Evolutionary conservation across 2,113 vertebrate species (phyloP).

Genomic region (Rattus rattus): DNA sequence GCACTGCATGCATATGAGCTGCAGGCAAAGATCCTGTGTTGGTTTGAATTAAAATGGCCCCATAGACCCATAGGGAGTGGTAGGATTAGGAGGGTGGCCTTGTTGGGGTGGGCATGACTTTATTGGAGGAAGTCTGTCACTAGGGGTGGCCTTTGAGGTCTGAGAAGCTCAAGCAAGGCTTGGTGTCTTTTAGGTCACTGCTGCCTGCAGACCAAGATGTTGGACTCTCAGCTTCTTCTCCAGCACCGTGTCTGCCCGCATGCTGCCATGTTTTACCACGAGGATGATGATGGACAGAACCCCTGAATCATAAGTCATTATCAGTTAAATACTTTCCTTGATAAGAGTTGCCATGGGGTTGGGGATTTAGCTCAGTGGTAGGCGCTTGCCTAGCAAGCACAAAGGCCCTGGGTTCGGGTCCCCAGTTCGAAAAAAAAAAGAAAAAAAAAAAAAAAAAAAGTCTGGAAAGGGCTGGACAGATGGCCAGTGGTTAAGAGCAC

Average conservation of each 20-base stretch:
- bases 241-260: not conserved
- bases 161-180: not conserved
- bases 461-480: too few species aligned
- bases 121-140: not conserved
- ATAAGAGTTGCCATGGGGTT: not conserved
- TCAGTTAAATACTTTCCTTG: not conserved
- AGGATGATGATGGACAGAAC: not conserved
- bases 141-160: not conserved
- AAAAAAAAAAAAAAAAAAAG: too few species aligned
- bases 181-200: not conserved
- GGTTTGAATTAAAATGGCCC: not conserved
- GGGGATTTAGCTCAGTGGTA: too few species aligned
- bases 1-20: not conserved
- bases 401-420: too few species aligned
- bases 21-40: not conserved
- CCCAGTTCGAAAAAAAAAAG: too few species aligned
- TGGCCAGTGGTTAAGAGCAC: too few species aligned
- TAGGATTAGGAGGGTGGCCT: not conserved
- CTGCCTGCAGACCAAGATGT: not conserved
- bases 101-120: not conserved
- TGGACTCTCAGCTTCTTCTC: not conserved
- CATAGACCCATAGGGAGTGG: not conserved
- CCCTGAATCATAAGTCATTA: not conserved
- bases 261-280: not conserved
- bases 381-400: too few species aligned